phyloP scores from a whole-genome alignment of 2,113 vertebrate species.

The Otis tarda region DNA sequence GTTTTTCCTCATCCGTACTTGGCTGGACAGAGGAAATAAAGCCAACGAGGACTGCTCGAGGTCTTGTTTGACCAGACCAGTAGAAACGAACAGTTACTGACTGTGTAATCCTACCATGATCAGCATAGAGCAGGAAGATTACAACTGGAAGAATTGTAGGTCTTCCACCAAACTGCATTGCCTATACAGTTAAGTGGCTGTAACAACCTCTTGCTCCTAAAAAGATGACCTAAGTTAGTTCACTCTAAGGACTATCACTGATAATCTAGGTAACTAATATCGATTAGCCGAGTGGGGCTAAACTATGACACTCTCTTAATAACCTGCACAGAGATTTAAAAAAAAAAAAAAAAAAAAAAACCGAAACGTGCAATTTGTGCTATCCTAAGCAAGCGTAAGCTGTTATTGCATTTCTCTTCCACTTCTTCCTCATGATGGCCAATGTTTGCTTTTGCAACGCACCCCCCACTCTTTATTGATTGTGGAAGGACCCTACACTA shows the following conservation, averaged over 20 bases:
- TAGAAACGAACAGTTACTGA: neutral
- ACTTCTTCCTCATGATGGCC: neutral
- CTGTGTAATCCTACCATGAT: neutral
- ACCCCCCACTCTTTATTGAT: fast-evolving
- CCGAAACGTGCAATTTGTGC: neutral
- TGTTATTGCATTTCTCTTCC: neutral
- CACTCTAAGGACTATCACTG: neutral
- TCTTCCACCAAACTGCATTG: neutral
- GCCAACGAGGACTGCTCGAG: neutral
- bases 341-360: no score
- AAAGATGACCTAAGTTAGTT: neutral
- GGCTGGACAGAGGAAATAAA: neutral
- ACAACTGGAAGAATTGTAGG: neutral
- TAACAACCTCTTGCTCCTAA: neutral
- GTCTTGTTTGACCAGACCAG: neutral
- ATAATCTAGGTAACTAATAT: neutral
- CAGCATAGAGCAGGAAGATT: neutral
- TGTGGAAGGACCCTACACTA: neutral
- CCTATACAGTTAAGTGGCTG: neutral
- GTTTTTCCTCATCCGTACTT: neutral
- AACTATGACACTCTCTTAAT: neutral
- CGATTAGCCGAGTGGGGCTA: neutral
- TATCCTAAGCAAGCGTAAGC: neutral
- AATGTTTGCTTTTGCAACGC: neutral
- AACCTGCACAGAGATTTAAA: neutral